These are phyloP conservation scores for Caenorhabditis sp. DNA, from an alignment of 2,888 invertebrate species.

Conservation along the genomic window DNA sequence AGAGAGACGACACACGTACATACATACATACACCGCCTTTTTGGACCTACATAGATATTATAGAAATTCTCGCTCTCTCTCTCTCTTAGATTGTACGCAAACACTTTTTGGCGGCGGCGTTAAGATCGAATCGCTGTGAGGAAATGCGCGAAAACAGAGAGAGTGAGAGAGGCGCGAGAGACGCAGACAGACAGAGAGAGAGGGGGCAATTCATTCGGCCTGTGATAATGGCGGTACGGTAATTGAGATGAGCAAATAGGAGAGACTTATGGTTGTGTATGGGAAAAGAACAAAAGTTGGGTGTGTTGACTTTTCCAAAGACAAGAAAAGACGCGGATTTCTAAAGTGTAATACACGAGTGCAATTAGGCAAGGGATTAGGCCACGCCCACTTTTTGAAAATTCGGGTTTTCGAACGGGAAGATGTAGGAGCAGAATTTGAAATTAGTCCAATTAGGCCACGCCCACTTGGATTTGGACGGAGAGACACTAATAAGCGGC, in stretches of 20 bases:
- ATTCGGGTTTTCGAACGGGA: too few species aligned
- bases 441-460: too few species aligned
- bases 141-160: slow-evolving; percentile 52
- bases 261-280: background rate
- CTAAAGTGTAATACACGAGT: background rate
- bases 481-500: too few species aligned
- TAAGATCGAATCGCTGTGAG: background rate
- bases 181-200: too few species aligned
- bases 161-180: slow-evolving; percentile 31
- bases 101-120: background rate
- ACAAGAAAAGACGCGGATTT: background rate
- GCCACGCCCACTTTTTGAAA: background rate
- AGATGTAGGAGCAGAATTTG: too few species aligned
- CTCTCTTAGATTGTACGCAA: background rate
- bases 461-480: too few species aligned
- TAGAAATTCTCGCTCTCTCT: too few species aligned
- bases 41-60: too few species aligned
- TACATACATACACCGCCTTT: background rate
- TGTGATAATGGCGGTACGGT: slow-evolving; percentile 64
- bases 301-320: slow-evolving; percentile 33
- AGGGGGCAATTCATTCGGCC: slow-evolving; percentile 10
- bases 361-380: slow-evolving; percentile 8
- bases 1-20: slow-evolving; percentile 36
- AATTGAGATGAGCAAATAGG: slow-evolving; percentile 59
- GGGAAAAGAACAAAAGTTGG: slow-evolving; percentile 15